Evolutionary conservation across 2,888 invertebrate genomes (phyloP), one percentile per base, ranked within the genome.

Genomic region (Phyto melanocephala): DNA sequence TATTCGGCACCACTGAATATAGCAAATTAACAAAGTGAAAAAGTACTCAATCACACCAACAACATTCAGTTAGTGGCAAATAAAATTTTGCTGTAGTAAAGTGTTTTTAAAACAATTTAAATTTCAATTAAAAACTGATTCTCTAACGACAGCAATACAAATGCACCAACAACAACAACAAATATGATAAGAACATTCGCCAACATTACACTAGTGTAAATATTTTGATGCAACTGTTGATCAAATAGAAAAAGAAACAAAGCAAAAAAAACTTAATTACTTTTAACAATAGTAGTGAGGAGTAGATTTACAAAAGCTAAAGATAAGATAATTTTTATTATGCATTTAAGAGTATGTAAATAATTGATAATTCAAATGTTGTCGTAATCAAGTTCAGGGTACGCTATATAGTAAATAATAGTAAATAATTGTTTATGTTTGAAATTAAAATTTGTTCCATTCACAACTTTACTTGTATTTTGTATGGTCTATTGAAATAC

Each of bases 311-410:
- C 11, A n/a, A 40, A 67, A 35, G 6, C 37, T 58, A 3, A 52
- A 63, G 62, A 63, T 63, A 63, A 63, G 62, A 45, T 63, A 63
- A 63, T 17, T 1, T 62, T 28, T 33, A 45, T 45, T 37, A 4
- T n/a, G 4, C n/a, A 60, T 40, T 40, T 15, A 35, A 28, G 47
- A 45, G 20, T 47, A 11, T 22, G 4, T 8, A 20, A 1, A 11
- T 47, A 28, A 17, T 15, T 45, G 5, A 42, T 33, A 45, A 15
- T 6, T 28, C 24, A 15, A 13, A 33, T n/a, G 50, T 2, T n/a
- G 20, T 22, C 13, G 13, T 6, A 70, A 15, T 68, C 72, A 72
- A 72, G 72, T 72, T 62, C 72, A 72, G 50, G 72, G 60, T 50
- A 60, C 60, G 33, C 45, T 60, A 60, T 4, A 40, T 13, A 60